Base-by-base conservation (phyloP, 1,140 invertebrate species). In the Oncopodura yosiiana region DNA sequence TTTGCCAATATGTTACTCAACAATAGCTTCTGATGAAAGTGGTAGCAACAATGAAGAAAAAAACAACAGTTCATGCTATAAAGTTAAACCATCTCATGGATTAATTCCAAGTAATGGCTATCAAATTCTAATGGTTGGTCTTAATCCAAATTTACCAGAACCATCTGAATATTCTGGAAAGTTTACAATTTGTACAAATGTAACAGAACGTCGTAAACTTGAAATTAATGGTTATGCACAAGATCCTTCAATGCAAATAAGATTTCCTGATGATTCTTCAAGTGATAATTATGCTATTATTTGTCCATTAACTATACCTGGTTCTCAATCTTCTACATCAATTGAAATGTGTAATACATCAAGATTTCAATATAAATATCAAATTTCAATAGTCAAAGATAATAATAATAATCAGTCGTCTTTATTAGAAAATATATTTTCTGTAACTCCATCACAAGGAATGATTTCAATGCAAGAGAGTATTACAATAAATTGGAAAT, bases 341-440 rank as follows among this genome's bases (percentile, higher is more conserved):
- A 56, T 56, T 4, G 36, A 29, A n/a, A 29, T 56, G 23, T 36
- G 23, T 16, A 56, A 56, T 32, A 18, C 39, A n/a, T 56, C 54
- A 12, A 23, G 54, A 44, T 56, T 56, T 43, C 54, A 56, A 29
- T 56, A 50, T 24, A 49, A 39, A 34, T 56, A 6, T 29, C n/a
- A n/a, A n/a, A n/a, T n/a, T n/a, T n/a, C n/a, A n/a, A n/a, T n/a
- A n/a, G n/a, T n/a, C n/a, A n/a, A n/a, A n/a, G n/a, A n/a, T n/a
- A n/a, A n/a, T n/a, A n/a, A n/a, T n/a, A n/a, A n/a, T n/a, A n/a
- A n/a, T n/a, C n/a, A n/a, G n/a, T n/a, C n/a, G n/a, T n/a, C n/a
- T n/a, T n/a, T n/a, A n/a, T n/a, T n/a, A n/a, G n/a, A n/a, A n/a
- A n/a, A n/a, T n/a, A 38, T 53, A 38, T 55, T 55, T 23, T 30